These are phyloP conservation scores for Acrobasis repandana DNA, from an alignment of 2,888 invertebrate species.

Conservation along the genomic window DNA sequence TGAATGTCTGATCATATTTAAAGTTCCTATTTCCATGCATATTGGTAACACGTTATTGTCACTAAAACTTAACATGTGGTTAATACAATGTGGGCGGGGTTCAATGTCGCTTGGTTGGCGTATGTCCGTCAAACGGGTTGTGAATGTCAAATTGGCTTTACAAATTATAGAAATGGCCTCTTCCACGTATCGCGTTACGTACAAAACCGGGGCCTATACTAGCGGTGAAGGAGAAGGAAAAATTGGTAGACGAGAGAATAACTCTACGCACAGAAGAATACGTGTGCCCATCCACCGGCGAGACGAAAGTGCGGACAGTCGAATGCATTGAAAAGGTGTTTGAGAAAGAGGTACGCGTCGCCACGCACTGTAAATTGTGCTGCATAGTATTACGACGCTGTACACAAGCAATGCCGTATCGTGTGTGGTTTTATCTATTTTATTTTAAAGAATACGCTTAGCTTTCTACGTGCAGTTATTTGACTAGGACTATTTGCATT, in stretches of 20 bases:
- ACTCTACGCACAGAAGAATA: conserved; percentile 95
- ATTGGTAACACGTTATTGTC: conserved; percentile 37
- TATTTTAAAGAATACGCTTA: conserved; percentile 69
- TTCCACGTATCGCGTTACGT: conserved; percentile 94
- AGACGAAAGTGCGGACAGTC: conserved; percentile 93
- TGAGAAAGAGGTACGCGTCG: conserved; percentile 93
- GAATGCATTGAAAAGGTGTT: conserved; percentile 97
- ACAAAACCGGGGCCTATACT: conserved; percentile 92
- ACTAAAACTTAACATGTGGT: conserved; percentile 47
- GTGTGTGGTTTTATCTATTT: conserved; percentile 64
- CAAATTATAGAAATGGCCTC: conserved; percentile 84
- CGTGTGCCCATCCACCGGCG: conserved; percentile 92
- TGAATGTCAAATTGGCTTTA: conserved; percentile 80
- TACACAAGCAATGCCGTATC: conserved; percentile 75
- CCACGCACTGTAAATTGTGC: conserved; percentile 71
- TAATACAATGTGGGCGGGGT: conserved; percentile 50
- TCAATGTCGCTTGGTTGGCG: conserved; percentile 68
- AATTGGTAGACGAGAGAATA: conserved; percentile 93
- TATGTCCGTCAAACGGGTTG: conserved; percentile 62
- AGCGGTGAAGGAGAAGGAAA: conserved; percentile 94
- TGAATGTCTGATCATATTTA: neutral
- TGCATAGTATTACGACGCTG: conserved; percentile 63
- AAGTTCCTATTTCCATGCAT: conserved; percentile 26
- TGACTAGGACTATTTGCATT: conserved; percentile 25
- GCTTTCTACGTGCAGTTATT: conserved; percentile 66